These are phyloP conservation scores for Rhaphigaster nebulosa DNA, from an alignment of 2,888 invertebrate species.

Conservation along the genomic window DNA sequence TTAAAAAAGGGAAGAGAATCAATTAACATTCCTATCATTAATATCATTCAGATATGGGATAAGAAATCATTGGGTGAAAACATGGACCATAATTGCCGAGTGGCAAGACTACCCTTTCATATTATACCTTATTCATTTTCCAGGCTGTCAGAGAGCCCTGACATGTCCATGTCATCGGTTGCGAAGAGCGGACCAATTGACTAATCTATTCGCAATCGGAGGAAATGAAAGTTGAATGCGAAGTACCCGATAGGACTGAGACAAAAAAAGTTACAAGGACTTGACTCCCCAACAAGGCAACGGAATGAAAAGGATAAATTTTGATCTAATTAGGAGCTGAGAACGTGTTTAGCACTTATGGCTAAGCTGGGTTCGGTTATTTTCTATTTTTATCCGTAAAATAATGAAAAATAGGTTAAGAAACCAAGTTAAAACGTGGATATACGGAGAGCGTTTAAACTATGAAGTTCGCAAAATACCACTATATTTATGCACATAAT, in stretches of 20 bases:
- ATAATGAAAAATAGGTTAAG: neutral
- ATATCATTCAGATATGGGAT: neutral
- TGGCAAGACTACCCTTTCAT: neutral
- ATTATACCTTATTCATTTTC: neutral
- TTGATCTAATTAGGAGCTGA: neutral
- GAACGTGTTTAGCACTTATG: neutral
- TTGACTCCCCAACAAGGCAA: neutral
- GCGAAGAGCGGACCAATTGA: neutral
- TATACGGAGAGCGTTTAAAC: no score
- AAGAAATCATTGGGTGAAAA: neutral
- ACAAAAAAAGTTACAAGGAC: neutral
- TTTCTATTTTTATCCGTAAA: neutral
- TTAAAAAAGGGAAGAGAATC: neutral
- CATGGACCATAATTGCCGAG: neutral
- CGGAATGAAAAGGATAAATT: neutral
- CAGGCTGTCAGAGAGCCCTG: neutral
- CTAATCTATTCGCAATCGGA: neutral
- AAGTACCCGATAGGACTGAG: neutral
- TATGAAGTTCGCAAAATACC: no score
- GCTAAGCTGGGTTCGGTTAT: neutral
- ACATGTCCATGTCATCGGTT: neutral
- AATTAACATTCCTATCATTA: neutral
- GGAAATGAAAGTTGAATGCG: constrained; percentile 23
- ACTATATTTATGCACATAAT: no score
- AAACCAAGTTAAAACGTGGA: neutral